Conservation (phyloP, 2,113 vertebrate genomes). For the Rhinopomastus cyanomelas region DNA sequence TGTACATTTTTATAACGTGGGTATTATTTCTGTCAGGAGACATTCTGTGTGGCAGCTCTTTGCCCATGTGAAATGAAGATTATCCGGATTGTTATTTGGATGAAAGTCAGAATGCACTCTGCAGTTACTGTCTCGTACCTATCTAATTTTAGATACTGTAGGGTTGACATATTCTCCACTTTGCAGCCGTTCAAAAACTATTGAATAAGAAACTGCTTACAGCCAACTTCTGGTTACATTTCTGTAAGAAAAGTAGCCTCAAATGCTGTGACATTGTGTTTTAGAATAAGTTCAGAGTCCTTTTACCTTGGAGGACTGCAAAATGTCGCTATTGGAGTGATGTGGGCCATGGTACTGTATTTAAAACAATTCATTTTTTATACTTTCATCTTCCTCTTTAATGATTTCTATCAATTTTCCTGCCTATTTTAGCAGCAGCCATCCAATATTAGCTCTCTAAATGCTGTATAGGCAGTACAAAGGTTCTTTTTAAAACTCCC, state of each 20-base stretch:
- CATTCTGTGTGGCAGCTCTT: not conserved
- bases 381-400: constrained; percentile 19
- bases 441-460: constrained; percentile 43
- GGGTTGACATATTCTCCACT: not conserved
- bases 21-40: constrained; percentile 35
- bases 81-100: not conserved
- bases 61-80: not conserved
- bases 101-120: not conserved
- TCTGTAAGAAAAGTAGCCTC: constrained; percentile 1
- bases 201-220: not conserved
- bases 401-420: constrained; percentile 31
- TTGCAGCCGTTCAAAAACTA: constrained; percentile 16
- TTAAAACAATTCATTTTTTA: constrained; percentile 26
- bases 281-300: constrained; percentile 18
- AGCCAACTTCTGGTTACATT: constrained; percentile 17
- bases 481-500: constrained; percentile 9
- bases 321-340: constrained; percentile 20
- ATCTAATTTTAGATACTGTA: constrained; percentile 12
- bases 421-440: constrained; percentile 34
- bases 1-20: constrained; percentile 33
- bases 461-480: constrained; percentile 36
- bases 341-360: not conserved
- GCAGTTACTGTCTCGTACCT: not conserved
- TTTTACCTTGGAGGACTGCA: constrained; percentile 25
- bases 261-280: constrained; percentile 39